Conservation (phyloP, 2,113 vertebrate species). For the Brachyistius frenatus region DNA sequence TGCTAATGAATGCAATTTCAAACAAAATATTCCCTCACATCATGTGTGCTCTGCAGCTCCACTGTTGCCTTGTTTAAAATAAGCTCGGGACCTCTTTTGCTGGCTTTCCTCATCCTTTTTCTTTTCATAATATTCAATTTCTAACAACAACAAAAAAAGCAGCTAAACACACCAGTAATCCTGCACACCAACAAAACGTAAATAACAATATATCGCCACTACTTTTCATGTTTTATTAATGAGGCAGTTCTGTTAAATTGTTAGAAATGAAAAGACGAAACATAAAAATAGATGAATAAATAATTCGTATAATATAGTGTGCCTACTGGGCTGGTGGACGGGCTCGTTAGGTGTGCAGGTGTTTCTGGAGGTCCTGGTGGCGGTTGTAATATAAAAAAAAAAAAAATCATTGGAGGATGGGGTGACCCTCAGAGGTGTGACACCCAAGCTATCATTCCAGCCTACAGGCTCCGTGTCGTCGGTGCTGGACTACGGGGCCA, state of each 20-base stretch:
- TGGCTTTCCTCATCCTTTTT: not conserved
- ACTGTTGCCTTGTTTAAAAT: not conserved
- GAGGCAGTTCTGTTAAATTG: not conserved
- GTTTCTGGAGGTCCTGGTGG: conserved; percentile 22
- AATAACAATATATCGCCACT: not conserved
- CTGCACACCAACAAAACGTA: conserved; percentile 18
- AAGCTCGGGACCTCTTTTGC: not conserved
- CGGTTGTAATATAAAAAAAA: conserved; percentile 21
- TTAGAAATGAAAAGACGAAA: not conserved
- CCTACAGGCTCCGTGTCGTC: conserved; percentile 53
- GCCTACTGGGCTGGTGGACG: not conserved
- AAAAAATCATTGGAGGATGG: not conserved
- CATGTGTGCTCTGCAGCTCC: conserved; percentile 13
- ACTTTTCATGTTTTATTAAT: not conserved
- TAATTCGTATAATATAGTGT: not conserved
- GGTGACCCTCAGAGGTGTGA: conserved; percentile 56
- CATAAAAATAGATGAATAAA: not conserved
- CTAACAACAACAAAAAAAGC: not conserved
- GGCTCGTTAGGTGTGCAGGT: conserved; percentile 26
- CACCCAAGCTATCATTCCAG: conserved; percentile 76
- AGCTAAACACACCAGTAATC: conserved; percentile 28
- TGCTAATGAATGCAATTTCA: not conserved
- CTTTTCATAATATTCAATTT: conserved; percentile 7
- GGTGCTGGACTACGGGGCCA: conserved; percentile 71
- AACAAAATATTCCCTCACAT: not conserved